Evolutionary conservation across 2,888 invertebrate species (phyloP).

Genomic region (Octonoba sinensis): DNA sequence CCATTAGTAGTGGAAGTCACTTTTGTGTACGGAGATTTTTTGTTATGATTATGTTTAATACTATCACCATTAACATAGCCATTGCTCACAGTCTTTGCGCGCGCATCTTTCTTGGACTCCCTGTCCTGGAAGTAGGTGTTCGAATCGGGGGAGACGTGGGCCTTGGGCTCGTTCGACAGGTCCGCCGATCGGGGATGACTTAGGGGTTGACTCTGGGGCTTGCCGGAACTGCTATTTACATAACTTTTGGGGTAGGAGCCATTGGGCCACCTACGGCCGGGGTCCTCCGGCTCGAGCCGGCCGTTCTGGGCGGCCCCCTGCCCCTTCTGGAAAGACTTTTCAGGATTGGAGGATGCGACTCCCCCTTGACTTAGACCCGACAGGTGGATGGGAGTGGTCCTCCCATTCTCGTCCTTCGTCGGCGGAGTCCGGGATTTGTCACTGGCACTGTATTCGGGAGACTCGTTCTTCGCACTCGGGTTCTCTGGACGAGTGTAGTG

Average conservation of each 20-base stretch:
- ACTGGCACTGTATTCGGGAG: conserved; percentile 10
- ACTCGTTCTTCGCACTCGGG: conserved; percentile 5
- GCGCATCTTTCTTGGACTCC: conserved; percentile 13
- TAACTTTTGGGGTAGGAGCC: conserved; percentile 7
- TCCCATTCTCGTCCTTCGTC: conserved; percentile 11
- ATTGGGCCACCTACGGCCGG: background rate
- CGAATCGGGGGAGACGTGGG: conserved; percentile 43
- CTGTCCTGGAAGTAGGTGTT: conserved; percentile 24
- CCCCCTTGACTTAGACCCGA: conserved; percentile 17
- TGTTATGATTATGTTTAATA: conserved; percentile 40
- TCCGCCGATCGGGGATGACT: conserved; percentile 28
- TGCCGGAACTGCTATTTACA: conserved; percentile 36
- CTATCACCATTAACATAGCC: conserved; percentile 42
- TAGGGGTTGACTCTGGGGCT: conserved; percentile 32
- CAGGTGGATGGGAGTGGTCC: background rate
- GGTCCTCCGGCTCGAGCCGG: conserved; percentile 6
- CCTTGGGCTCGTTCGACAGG: background rate
- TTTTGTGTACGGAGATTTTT: conserved; percentile 32
- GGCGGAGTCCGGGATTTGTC: conserved; percentile 2
- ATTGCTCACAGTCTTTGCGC: conserved; percentile 37
- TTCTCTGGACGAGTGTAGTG: conserved; percentile 76
- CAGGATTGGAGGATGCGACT: background rate
- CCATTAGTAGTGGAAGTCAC: conserved; percentile 61
- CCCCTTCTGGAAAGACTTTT: conserved; percentile 20
- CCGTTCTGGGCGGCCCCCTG: background rate